Conservation (phyloP, 1,140 invertebrate genomes). For the Sitobion miscanthi region DNA sequence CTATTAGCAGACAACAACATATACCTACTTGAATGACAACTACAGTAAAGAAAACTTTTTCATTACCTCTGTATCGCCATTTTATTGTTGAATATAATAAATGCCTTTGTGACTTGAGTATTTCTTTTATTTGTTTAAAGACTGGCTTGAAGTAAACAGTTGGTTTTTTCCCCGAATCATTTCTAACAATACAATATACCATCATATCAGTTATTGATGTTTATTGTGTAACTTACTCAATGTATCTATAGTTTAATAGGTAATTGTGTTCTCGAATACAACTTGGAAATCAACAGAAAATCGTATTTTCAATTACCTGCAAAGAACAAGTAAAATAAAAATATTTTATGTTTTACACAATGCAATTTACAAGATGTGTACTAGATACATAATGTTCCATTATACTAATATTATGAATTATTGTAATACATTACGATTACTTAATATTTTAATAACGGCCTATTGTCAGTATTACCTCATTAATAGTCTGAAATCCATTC, state of each 20-base stretch:
- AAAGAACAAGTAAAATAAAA: neutral
- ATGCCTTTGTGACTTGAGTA: neutral
- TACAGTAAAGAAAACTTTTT: neutral
- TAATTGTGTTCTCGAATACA: neutral
- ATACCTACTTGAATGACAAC: neutral
- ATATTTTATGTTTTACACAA: neutral
- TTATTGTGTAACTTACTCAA: neutral
- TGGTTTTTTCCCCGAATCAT: neutral
- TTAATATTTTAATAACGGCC: neutral
- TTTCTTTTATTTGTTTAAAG: neutral
- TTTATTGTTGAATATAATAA: constrained; percentile 32
- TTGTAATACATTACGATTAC: neutral
- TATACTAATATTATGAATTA: neutral
- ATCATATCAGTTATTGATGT: neutral
- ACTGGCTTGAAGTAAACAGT: neutral
- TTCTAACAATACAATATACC: neutral
- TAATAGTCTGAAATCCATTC: neutral
- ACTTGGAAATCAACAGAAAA: neutral
- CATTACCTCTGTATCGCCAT: neutral
- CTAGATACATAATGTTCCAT: neutral
- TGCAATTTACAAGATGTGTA: neutral
- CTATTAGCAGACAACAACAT: neutral
- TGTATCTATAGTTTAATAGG: neutral
- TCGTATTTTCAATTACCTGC: neutral
- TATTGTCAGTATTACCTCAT: neutral